Base-by-base conservation (phyloP, 2,797 vertebrate species). In the Coilia nasus region DNA sequence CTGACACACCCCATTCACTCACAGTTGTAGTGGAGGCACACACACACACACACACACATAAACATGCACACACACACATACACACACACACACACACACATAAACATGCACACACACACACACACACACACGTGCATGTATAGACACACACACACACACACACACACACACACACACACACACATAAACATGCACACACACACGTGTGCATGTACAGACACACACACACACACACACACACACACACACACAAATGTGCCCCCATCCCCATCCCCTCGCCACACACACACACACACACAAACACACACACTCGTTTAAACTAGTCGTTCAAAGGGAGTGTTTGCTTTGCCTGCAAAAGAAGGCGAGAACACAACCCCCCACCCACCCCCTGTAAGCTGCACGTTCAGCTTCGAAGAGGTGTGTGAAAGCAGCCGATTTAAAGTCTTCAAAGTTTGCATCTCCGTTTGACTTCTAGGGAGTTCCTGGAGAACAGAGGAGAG, bases 251-350 rank as follows among this genome's bases (percentile, higher is more conserved):
- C 85, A 90, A 9, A 54, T 41, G 35, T 41, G 5, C 35, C 35
- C 35, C 35, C 5, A 41, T 5, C 35, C 35, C 35, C 5, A 41
- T 41, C 35, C 35, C 35, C 35, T 41, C 35, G 5, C 35, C 50
- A 54, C 50, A 54, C 59, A 78, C 54, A 67, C 41, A 81, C 35
- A 82, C n/a, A 91, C 91, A 90, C 88, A 94, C 89, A 90, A 75
- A 81, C 88, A 89, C 85, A 90, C 87, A 87, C 85, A 82, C 81
- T 90, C 89, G 91, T 96, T 95, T 96, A 94, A 96, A 97, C 94
- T 95, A 97, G 96, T 97, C 97, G 97, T 97, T 98, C 95, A 96
- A 98, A 98, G 97, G 88, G 94, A 96, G 96, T 97, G 96, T 97
- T 98, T 98, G 97, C 98, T 99, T 99, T 96, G 96, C 96, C 97